Percentiles rank a stretch among this genome's conserved stretches.
Evolutionary conservation across 2,888 invertebrate species (phyloP).

Genomic region (Anthrax anthrax): DNA sequence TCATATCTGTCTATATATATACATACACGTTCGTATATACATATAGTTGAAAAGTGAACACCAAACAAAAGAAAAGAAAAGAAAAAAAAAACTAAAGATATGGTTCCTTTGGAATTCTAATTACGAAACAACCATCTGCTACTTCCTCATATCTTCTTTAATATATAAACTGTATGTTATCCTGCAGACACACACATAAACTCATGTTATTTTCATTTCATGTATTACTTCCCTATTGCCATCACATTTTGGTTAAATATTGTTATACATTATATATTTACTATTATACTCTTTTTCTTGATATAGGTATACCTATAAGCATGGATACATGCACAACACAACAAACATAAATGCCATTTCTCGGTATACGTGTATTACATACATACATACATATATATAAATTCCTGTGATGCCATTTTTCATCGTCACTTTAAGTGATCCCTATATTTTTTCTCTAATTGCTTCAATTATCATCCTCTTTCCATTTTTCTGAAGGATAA

Average conservation of each 20-base stretch:
- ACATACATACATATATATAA: neutral
- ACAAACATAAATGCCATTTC: too few species aligned
- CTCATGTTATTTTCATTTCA: too few species aligned
- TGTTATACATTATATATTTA: too few species aligned
- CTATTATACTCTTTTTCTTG: too few species aligned
- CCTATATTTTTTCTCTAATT: constrained; percentile 36
- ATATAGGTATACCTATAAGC: too few species aligned
- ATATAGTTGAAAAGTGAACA: too few species aligned
- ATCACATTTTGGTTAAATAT: neutral
- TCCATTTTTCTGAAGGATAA: constrained; percentile 13
- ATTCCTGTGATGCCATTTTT: constrained; percentile 1
- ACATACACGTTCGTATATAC: too few species aligned
- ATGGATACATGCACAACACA: too few species aligned
- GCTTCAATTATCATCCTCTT: constrained; percentile 33
- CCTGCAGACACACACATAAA: neutral
- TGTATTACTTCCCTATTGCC: neutral
- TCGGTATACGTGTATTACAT: neutral
- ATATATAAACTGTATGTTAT: too few species aligned
- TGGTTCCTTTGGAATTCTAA: constrained; percentile 30
- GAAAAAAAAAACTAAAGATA: constrained; percentile 12
- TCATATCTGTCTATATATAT: too few species aligned
- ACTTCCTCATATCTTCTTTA: neutral
- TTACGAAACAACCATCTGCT: constrained; percentile 27
- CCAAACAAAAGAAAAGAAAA: too few species aligned
- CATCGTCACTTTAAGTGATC: constrained; percentile 11